Evolutionary conservation across 1,140 invertebrate species (phyloP), one percentile per base, ranked within the genome.

Genomic region (Panonychus citri): DNA sequence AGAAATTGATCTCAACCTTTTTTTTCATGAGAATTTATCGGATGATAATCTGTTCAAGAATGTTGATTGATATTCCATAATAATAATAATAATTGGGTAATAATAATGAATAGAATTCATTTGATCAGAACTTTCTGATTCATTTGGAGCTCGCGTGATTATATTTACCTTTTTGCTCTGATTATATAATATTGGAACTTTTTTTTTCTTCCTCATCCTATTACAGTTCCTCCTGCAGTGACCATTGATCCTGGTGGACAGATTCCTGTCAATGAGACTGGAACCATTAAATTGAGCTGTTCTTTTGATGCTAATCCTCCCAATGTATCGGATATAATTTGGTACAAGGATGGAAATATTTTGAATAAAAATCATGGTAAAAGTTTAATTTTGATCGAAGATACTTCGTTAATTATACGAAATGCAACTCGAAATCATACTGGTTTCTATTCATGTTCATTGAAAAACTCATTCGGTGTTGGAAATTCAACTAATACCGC

Each of bases 391-490:
- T 12, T 7, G 12, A 34, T 34, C 12, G 49, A 51, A 17, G 15
- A 25, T 12, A 28, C 28, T 26, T n/a, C 58, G 0, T 49, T 63
- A 21, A 57, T 57, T 12, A 42, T 63, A 55, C 34, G 62, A 62
- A 62, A 67, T 58, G 52, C 68, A 53, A 57, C 62, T 61, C 24
- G 60, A 53, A 43, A 69, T 62, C 58, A 67, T 37, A 48, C 60
- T 26, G 67, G 62, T 27, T 52, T 57, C 10, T 64, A 63, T 57
- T 62, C 56, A 4, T 66, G 65, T 43, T 60, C 61, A 17, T 57
- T 66, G 8, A 54, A 57, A 28, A 67, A 67, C 54, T 58, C 62
- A 2, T 65, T 65, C 48, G 70, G 68, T 13, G 60, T 50, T 51
- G 61, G 58, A 1, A 63, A 63, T 42, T 62, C 64, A 3, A 58